These are phyloP conservation scores for Meriones unguiculatus DNA, from an alignment of 2,113 vertebrate species.

Conservation along the genomic window DNA sequence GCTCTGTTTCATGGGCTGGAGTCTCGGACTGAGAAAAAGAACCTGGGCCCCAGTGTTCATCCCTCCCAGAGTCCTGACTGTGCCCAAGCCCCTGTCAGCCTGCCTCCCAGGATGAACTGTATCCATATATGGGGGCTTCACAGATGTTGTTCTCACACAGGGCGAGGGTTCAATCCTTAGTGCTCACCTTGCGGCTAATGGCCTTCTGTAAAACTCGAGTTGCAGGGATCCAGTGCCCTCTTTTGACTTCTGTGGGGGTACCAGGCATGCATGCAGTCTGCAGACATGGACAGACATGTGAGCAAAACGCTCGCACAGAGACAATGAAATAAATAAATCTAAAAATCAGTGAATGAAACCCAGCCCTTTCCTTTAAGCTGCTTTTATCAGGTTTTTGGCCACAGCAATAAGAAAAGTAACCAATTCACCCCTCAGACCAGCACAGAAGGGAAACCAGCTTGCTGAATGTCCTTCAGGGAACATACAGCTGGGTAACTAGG, in stretches of 20 bases:
- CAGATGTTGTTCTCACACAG: neutral
- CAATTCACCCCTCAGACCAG: neutral
- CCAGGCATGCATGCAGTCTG: neutral
- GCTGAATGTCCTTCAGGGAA: neutral
- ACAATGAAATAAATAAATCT: neutral
- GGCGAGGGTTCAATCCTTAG: neutral
- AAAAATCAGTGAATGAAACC: neutral
- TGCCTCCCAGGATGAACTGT: neutral
- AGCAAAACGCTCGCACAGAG: neutral
- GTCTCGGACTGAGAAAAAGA: neutral
- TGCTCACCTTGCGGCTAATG: neutral
- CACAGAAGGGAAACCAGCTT: neutral
- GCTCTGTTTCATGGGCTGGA: neutral
- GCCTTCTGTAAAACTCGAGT: neutral
- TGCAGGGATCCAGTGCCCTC: neutral
- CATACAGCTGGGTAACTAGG: neutral
- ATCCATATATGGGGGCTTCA: too few species aligned
- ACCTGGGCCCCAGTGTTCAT: neutral
- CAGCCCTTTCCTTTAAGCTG: neutral
- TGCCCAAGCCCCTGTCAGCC: neutral
- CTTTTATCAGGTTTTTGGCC: neutral
- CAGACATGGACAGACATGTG: neutral
- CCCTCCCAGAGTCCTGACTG: neutral
- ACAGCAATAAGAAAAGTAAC: neutral
- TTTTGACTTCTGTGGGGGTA: neutral